Conservation (phyloP, 2,113 vertebrate genomes). For the Psettodes erumei region DNA sequence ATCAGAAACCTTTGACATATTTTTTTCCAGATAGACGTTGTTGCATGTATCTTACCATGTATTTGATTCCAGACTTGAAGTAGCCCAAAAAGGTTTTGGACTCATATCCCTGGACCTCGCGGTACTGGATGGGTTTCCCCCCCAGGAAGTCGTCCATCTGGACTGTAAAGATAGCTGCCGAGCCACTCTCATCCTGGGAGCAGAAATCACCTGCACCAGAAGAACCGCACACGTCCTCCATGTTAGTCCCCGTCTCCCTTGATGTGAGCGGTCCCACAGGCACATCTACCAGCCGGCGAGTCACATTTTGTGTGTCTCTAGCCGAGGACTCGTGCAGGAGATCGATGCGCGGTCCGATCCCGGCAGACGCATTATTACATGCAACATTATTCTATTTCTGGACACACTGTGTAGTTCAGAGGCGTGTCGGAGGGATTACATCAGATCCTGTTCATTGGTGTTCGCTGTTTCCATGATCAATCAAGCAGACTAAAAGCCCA, state of each 20-base stretch:
- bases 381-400: conserved; percentile 21
- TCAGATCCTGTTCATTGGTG: conserved; percentile 45
- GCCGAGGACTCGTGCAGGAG: background rate
- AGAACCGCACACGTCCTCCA: background rate
- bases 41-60: conserved; percentile 88
- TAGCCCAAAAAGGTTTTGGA: conserved; percentile 93
- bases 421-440: conserved; percentile 23
- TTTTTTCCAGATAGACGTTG: background rate
- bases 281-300: background rate
- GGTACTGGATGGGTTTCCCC: conserved; percentile 92
- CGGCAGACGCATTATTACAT: conserved; percentile 7
- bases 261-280: background rate
- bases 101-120: conserved; percentile 93
- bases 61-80: conserved; percentile 96
- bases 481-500: conserved; percentile 30
- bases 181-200: conserved; percentile 94
- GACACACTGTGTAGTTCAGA: background rate
- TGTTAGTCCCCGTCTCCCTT: background rate
- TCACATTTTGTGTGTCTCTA: background rate
- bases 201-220: conserved; percentile 87
- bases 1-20: no score
- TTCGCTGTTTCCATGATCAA: conserved; percentile 48
- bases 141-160: conserved; percentile 96
- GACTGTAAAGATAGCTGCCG: conserved; percentile 95
- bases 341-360: conserved; percentile 12